Evolutionary conservation across 2,888 invertebrate species (phyloP).

Genomic region (Iselma pallidipennis): DNA sequence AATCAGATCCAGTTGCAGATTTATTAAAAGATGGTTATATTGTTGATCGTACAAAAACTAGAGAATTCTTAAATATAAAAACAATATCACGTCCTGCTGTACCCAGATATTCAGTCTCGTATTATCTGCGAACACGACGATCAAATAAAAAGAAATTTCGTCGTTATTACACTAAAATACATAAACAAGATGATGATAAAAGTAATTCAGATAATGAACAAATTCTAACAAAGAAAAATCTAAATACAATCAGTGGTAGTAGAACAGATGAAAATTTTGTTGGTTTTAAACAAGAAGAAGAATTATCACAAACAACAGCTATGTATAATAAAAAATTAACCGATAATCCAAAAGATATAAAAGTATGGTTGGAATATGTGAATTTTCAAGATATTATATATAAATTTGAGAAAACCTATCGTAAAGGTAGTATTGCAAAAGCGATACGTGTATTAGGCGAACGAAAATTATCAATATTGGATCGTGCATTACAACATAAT

Average conservation of each 20-base stretch:
- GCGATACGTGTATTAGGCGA: slow-evolving; percentile 56
- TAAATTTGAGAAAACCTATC: slow-evolving; percentile 55
- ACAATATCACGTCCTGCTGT: slow-evolving; percentile 68
- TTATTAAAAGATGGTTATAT: slow-evolving; percentile 28
- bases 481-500: slow-evolving; percentile 64
- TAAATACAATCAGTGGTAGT: slow-evolving; percentile 27
- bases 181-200: slow-evolving; percentile 33
- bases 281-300: slow-evolving; percentile 56
- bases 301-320: slow-evolving; percentile 58
- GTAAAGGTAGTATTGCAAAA: slow-evolving; percentile 54
- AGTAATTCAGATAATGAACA: slow-evolving; percentile 26
- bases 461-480: slow-evolving; percentile 65
- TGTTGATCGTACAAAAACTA: slow-evolving; percentile 52
- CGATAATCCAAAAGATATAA: slow-evolving; percentile 59
- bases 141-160: slow-evolving; percentile 45
- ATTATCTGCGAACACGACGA: slow-evolving; percentile 36
- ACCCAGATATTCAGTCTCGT: slow-evolving; percentile 59
- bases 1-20: slow-evolving; percentile 15
- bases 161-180: slow-evolving; percentile 43
- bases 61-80: slow-evolving; percentile 62
- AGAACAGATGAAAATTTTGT: slow-evolving; percentile 37
- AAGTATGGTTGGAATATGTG: slow-evolving; percentile 65
- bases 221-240: slow-evolving; percentile 40
- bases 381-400: slow-evolving; percentile 60
- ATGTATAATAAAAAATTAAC: slow-evolving; percentile 60